Evolutionary conservation across 2,797 vertebrate species (phyloP), one percentile per base, ranked within the genome.

Genomic region (Coracias cyanogaster): DNA sequence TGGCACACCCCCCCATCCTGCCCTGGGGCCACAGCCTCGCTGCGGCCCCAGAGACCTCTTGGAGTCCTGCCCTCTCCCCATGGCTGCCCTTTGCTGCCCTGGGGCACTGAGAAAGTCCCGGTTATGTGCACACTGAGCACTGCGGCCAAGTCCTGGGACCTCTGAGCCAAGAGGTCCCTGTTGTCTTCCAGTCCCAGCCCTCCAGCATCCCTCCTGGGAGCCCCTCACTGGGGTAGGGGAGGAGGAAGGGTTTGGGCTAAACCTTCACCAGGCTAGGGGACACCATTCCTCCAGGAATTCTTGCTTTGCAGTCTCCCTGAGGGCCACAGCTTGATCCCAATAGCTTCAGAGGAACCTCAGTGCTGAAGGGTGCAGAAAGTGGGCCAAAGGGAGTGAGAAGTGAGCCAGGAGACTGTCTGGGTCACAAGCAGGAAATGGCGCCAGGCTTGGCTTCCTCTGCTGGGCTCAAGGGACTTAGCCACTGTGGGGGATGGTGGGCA

Each of bases 101-200:
- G 3, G 2, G 7, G 55, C 39, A 22, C 58, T 0, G 2, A 12
- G 37, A 25, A 21, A 51, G 7, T 51, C 41, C 55, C 51, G 45
- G 19, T 11, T 2, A 0, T 6, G 20, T 2, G 1, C n/a, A 24
- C 0, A 0, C 28, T 60, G 51, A 71, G 83, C 31, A 13, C 69
- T 81, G 72, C 12, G 41, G 41, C 41, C 41, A 43, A 43, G 41
- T 16, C 41, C 41, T 43, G 41, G 41, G 41, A 14, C 41, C 41
- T 43, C 41, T 43, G 41, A 10, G 41, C 41, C 41, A 43, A 43
- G 41, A 43, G 20, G 21, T 33, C 15, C 39, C 67, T 1, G 5
- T 35, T 66, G 26, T 13, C 8, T 74, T n/a, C 5, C 12, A 3
- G 20, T 39, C 26, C 10, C 33, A 49, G 54, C 19, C 24, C 22